These are phyloP conservation scores for Bedellia somnulentella DNA, from an alignment of 2,888 invertebrate genomes.

Conservation along the genomic window DNA sequence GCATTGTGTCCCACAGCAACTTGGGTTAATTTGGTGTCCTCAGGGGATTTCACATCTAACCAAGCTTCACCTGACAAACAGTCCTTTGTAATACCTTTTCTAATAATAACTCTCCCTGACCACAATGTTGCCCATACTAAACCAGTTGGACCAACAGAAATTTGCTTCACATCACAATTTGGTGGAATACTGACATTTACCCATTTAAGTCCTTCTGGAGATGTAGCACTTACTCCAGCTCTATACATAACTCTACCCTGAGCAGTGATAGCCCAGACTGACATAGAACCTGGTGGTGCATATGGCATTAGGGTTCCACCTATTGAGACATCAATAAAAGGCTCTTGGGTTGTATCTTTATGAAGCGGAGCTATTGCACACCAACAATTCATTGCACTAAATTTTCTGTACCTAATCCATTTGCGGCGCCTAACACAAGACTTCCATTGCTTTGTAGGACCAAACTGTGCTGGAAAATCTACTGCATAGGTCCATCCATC, in stretches of 20 bases:
- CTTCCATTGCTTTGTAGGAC: constrained; percentile 82
- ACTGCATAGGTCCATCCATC: constrained; percentile 94
- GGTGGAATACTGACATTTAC: constrained; percentile 73
- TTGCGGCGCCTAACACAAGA: constrained; percentile 87
- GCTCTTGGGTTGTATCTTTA: constrained; percentile 89
- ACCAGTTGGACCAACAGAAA: constrained; percentile 84
- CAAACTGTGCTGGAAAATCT: constrained; percentile 85
- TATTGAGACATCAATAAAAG: constrained; percentile 88
- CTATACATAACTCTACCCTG: constrained; percentile 89
- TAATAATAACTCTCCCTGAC: constrained; percentile 80
- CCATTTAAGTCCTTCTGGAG: constrained; percentile 90
- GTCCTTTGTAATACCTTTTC: constrained; percentile 82
- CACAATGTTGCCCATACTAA: constrained; percentile 85
- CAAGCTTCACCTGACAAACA: constrained; percentile 71
- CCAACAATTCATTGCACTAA: constrained; percentile 90
- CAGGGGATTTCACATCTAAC: constrained; percentile 77
- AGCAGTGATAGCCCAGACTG: constrained; percentile 93
- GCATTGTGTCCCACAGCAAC: constrained; percentile 81
- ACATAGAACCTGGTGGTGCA: constrained; percentile 71
- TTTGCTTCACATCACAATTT: constrained; percentile 81
- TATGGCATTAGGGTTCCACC: constrained; percentile 84
- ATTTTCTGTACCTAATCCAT: constrained; percentile 86
- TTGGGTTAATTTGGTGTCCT: constrained; percentile 70
- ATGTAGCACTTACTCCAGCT: constrained; percentile 74
- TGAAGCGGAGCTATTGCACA: constrained; percentile 87